These are phyloP conservation scores for Cosmorhoe ocellata DNA, from an alignment of 2,888 invertebrate genomes.

Conservation along the genomic window DNA sequence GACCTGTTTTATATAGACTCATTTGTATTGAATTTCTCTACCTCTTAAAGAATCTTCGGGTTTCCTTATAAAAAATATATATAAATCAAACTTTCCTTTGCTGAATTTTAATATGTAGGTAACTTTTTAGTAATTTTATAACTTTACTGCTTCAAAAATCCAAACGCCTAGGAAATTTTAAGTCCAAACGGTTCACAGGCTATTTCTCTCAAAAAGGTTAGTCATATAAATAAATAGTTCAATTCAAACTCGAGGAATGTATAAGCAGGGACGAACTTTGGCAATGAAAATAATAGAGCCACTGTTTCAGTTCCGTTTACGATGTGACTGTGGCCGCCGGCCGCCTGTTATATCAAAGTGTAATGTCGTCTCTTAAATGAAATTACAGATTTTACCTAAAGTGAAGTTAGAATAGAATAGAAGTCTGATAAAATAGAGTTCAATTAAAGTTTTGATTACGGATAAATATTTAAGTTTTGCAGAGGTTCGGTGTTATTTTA, in stretches of 20 bases:
- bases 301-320: constrained; percentile 51
- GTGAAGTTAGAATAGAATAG: too few relatives aligned
- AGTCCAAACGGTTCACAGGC: background rate
- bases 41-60: background rate
- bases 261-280: constrained; percentile 50
- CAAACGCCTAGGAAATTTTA: background rate
- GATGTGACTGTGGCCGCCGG: constrained; percentile 41
- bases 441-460: too few relatives aligned
- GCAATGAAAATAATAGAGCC: constrained; percentile 51
- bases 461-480: too few relatives aligned
- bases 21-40: constrained; percentile 3
- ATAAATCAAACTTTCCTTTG: too few relatives aligned
- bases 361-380: background rate
- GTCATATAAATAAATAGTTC: constrained; percentile 55
- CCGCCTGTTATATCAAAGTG: constrained; percentile 9
- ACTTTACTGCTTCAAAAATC: too few relatives aligned
- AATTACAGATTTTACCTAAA: too few relatives aligned
- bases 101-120: too few relatives aligned
- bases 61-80: too few relatives aligned
- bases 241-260: constrained; percentile 53
- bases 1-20: constrained; percentile 2
- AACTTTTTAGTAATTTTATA: too few relatives aligned
- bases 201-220: background rate
- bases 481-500: too few relatives aligned
- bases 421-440: too few relatives aligned